Percentiles rank a stretch among this genome's conserved stretches.
phyloP scores from a whole-genome alignment of 1,140 invertebrate species.

The Hermatobates lingyangjiaoensis region DNA sequence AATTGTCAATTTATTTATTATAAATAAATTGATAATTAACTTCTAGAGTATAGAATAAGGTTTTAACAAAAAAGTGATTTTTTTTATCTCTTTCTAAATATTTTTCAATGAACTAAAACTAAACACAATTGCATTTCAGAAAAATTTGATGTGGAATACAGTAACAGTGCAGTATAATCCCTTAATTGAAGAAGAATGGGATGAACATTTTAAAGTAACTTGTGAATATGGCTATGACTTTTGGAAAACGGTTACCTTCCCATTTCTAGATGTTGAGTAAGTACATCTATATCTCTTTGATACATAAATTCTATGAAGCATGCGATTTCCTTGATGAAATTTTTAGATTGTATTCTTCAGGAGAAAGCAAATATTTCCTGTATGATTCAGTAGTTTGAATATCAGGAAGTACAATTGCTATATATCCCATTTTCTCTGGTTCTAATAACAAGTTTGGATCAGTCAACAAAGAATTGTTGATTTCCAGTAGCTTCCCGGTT shows the following conservation, averaged over 20 bases:
- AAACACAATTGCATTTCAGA: too few relatives aligned
- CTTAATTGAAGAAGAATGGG: constrained; percentile 81
- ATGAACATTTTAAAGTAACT: constrained; percentile 90
- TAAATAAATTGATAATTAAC: too few relatives aligned
- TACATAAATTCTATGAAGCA: too few relatives aligned
- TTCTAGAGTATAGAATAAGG: too few relatives aligned
- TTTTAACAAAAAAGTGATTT: too few relatives aligned
- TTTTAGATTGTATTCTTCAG: neutral
- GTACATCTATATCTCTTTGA: too few relatives aligned
- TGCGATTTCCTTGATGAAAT: neutral
- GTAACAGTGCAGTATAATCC: constrained; percentile 87
- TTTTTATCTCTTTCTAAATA: too few relatives aligned
- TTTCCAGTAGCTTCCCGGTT: neutral
- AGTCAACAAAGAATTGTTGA: neutral
- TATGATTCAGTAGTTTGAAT: neutral
- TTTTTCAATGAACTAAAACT: too few relatives aligned
- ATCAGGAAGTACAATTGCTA: neutral
- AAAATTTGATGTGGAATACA: constrained; percentile 93
- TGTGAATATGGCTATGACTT: constrained; percentile 92
- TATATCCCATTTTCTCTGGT: neutral
- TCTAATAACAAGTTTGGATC: neutral
- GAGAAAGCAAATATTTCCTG: neutral
- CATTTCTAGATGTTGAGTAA: constrained; percentile 86
- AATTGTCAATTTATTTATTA: too few relatives aligned
- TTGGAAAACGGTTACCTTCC: constrained; percentile 90